phyloP scores from a whole-genome alignment of 2,888 invertebrate species.

The Onchidella celtica region DNA sequence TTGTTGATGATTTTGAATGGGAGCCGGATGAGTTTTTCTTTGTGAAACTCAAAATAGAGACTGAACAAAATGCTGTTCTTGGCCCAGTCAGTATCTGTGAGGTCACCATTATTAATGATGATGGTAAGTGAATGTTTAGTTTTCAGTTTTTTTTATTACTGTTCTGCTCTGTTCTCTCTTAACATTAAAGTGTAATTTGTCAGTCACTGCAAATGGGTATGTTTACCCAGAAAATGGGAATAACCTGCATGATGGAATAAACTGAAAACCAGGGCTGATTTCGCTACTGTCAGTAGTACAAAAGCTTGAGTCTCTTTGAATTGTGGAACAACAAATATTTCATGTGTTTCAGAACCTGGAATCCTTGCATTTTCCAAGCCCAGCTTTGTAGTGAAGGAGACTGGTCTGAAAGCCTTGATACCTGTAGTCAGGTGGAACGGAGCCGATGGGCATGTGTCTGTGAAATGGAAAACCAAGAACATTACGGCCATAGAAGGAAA shows the following conservation, averaged over 20 bases:
- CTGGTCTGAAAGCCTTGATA: conserved; percentile 81
- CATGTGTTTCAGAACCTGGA: conserved; percentile 81
- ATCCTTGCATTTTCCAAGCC: conserved; percentile 82
- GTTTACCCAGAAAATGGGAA: too few relatives aligned
- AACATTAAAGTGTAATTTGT: too few relatives aligned
- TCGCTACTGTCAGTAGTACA: too few relatives aligned
- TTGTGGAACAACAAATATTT: too few relatives aligned
- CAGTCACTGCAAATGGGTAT: too few relatives aligned
- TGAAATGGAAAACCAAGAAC: conserved; percentile 83
- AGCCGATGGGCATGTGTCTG: conserved; percentile 82
- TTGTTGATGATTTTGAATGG: conserved; percentile 84
- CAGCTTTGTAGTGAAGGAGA: conserved; percentile 83
- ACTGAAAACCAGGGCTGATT: too few relatives aligned
- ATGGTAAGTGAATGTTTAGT: conserved; percentile 80
- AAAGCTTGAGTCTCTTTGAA: too few relatives aligned
- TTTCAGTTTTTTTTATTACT: too few relatives aligned
- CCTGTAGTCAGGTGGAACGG: conserved; percentile 82
- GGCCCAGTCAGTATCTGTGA: conserved; percentile 83
- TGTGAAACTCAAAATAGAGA: conserved; percentile 80
- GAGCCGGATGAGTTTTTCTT: conserved; percentile 85
- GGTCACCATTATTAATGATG: conserved; percentile 84
- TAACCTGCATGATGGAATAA: too few relatives aligned
- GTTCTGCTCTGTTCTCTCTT: too few relatives aligned
- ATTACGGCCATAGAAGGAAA: conserved; percentile 83
- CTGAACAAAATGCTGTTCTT: conserved; percentile 77